Conservation (phyloP, 2,113 vertebrate species). For the Ondatra zibethicus region DNA sequence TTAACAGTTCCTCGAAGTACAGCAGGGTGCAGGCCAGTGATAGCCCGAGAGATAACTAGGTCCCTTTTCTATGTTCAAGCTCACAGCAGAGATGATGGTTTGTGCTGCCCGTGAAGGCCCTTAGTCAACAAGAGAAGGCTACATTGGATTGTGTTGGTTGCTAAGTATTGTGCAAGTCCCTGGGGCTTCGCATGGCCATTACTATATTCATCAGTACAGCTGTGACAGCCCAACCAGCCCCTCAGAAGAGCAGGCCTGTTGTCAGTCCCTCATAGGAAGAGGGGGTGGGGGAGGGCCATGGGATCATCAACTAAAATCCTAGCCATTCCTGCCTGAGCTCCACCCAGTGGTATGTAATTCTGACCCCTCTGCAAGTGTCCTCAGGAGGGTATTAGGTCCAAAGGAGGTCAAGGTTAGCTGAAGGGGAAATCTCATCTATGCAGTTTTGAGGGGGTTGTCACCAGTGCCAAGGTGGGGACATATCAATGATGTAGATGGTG, state of each 20-base stretch:
- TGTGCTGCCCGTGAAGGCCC: not conserved
- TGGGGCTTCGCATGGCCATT: too few relatives aligned
- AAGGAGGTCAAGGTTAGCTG: not conserved
- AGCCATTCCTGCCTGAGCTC: not conserved
- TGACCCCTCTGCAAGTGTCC: not conserved
- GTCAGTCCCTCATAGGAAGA: not conserved
- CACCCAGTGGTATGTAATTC: not conserved
- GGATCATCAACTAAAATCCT: not conserved
- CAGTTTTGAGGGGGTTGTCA: not conserved
- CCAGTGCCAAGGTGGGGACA: not conserved
- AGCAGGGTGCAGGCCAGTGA: not conserved
- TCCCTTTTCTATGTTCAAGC: too few relatives aligned
- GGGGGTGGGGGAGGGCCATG: not conserved
- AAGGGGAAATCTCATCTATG: not conserved
- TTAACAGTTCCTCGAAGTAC: constrained; percentile 40
- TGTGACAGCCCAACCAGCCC: not conserved
- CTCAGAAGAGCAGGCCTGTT: not conserved
- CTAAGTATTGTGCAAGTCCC: not conserved
- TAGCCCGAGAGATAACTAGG: not conserved
- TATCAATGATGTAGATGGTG: not conserved
- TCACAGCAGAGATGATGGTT: not conserved
- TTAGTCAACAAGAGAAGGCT: not conserved
- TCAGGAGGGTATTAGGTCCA: not conserved
- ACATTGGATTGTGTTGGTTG: not conserved
- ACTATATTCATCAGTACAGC: not conserved